Evolutionary conservation across 2,797 vertebrate genomes (phyloP).

Genomic region (Peromyscus eremicus): DNA sequence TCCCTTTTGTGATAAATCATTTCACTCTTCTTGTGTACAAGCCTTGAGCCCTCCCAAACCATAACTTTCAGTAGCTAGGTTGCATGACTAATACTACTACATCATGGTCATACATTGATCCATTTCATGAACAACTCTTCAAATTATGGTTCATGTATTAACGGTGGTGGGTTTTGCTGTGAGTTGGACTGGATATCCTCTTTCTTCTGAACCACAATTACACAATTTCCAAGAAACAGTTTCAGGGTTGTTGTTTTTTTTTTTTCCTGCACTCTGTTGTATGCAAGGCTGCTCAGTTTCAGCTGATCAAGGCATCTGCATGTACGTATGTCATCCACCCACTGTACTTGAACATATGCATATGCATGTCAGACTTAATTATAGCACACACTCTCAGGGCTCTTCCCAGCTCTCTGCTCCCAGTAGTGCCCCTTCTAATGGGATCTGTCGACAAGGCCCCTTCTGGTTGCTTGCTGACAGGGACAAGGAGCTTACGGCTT

Average conservation of each 20-base stretch:
- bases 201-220: neutral
- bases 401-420: slow-evolving; percentile 47
- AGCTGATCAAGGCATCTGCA: neutral
- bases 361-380: slow-evolving; percentile 69
- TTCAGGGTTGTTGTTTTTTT: neutral
- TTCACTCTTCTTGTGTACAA: neutral
- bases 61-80: neutral
- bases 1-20: slow-evolving; percentile 22
- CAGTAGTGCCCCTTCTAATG: neutral
- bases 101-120: neutral
- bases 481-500: slow-evolving; percentile 83
- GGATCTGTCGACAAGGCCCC: slow-evolving; percentile 76
- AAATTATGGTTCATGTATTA: neutral
- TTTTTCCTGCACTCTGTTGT: neutral
- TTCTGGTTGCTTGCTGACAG: slow-evolving; percentile 80
- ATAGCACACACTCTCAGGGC: slow-evolving; percentile 71
- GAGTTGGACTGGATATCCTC: neutral
- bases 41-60: neutral
- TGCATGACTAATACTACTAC: neutral
- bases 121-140: neutral
- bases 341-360: too few species aligned
- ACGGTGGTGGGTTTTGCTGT: neutral
- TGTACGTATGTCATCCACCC: neutral
- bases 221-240: neutral
- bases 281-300: neutral